Evolutionary conservation across 2,113 vertebrate genomes (phyloP), one percentile per base, ranked within the genome.

Genomic region (Tringa solitaria): DNA sequence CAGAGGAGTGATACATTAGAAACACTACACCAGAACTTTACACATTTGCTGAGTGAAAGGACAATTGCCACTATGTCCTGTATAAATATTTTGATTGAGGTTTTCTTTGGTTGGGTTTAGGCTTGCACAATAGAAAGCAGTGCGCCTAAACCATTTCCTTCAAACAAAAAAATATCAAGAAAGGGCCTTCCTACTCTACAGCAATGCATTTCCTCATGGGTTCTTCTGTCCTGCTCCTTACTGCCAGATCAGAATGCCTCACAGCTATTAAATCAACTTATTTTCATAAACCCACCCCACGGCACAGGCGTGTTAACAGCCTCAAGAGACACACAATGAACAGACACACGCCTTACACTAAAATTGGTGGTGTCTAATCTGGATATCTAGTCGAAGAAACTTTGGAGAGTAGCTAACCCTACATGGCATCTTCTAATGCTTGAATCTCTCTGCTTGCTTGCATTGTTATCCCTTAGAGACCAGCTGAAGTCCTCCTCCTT

Each of bases 401-500:
- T 75, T 21, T 33, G 21, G 26, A 39, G 46, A 64, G 39, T 8
- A 80, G 59, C 10, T 80, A 54, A 54, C 56, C 32, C 33, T 41
- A 33, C 1, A 1, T 9, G 24, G 33, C n/a, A 12, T 35, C 32
- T 30, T 39, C 3, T 11, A 59, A 72, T 17, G 7, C 45, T 48
- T 22, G 10, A 41, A 73, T 19, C 50, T 63, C 81, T 64, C 68
- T 85, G 59, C 46, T 56, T 57, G 39, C 26, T 88, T 65, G 30
- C 0, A 0, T 3, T 70, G 41, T 10, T 10, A 51, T 15, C 21
- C n/a, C 39, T 69, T 60, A 33, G 48, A 84, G 82, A 65, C 10
- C 50, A 85, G 61, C 12, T 51, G 48, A 73, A 6, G 12, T 59
- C 53, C 67, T 74, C 24, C 46, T 72, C 24, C 67, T 33, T 50